Base-by-base conservation (phyloP, 2,113 vertebrate species). In the Caranx melampygus region DNA sequence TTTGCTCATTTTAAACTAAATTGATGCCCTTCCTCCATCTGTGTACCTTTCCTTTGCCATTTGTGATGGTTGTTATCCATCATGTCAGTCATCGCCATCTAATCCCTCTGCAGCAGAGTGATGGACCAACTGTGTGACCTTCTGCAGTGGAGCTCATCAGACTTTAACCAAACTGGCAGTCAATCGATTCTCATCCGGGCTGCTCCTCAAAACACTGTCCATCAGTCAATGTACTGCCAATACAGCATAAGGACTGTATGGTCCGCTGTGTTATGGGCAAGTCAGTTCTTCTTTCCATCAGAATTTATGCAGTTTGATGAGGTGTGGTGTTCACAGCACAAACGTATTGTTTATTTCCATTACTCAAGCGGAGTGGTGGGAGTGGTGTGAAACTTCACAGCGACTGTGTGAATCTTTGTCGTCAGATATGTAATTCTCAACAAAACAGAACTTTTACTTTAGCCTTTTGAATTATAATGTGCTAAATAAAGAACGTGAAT, bases 211-310 rank as follows among this genome's bases (percentile, higher is more conserved):
- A 72, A 33, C 66, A 10, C 79, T 57, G 79, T 87, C 85, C 85
- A 81, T 89, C 86, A 62, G 82, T 90, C 88, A 90, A 49, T 86
- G 70, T 75, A 79, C 85, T 78, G 79, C 84, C 88, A 70, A 71
- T 87, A 79, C 68, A 20, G 31, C 62, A 74, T 31, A 40, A 64
- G 33, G 70, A 31, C 76, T 59, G 71, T 40, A 58, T 26, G 9
- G 33, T 45, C 34, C 5, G 55, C 10, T 31, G 0, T 72, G 62
- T 45, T 57, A 69, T 44, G 61, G 45, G 60, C 45, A 61, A 72
- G 51, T 71, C 59, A 37, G 64, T 0, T 31, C 26, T 6, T n/a
- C 52, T 34, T 47, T 49, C 21, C 51, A 26, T 42, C 52, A 37
- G 9, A 35, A 5, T 61, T 13, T 42, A 14, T 13, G 45, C 52